Conservation (phyloP, 2,113 vertebrate species). For the Syrrhaptes paradoxus region DNA sequence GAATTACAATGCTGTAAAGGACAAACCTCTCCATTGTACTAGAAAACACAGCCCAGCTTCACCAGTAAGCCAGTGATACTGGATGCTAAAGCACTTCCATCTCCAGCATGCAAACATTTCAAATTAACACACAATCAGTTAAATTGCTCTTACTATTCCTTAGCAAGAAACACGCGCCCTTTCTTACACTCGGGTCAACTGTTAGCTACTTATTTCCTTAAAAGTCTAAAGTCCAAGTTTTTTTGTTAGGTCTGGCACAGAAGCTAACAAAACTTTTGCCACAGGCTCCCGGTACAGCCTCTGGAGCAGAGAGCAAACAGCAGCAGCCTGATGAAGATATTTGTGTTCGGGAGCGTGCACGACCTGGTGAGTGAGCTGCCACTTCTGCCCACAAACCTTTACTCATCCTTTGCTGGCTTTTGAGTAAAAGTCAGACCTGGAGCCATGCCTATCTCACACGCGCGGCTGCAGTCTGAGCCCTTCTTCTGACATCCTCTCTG, state of each 20-base stretch:
- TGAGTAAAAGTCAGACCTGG: constrained; percentile 16
- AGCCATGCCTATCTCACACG: background rate
- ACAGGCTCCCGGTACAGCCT: fast-evolving
- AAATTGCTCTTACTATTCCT: background rate
- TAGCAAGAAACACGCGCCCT: background rate
- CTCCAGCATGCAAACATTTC: background rate
- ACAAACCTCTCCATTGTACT: background rate
- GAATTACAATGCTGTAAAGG: background rate
- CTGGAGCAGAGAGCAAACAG: background rate
- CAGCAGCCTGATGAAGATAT: fast-evolving
- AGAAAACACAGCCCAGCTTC: background rate
- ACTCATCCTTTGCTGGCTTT: constrained; percentile 16
- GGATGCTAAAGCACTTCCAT: background rate
- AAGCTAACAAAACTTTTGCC: background rate
- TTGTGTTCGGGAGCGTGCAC: fast-evolving
- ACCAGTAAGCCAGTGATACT: background rate
- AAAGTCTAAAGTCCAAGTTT: background rate
- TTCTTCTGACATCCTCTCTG: background rate
- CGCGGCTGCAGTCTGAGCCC: background rate
- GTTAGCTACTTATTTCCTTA: background rate
- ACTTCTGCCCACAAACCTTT: constrained; percentile 46
- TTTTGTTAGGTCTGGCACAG: background rate
- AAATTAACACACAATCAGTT: fast-evolving
- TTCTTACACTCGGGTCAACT: background rate
- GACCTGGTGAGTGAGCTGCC: fast-evolving